A percentile compares a stretch with the other conserved stretches of the same genome.
Evolutionary conservation across 2,797 vertebrate genomes (phyloP).

Genomic region (Onychomys leucogaster): DNA sequence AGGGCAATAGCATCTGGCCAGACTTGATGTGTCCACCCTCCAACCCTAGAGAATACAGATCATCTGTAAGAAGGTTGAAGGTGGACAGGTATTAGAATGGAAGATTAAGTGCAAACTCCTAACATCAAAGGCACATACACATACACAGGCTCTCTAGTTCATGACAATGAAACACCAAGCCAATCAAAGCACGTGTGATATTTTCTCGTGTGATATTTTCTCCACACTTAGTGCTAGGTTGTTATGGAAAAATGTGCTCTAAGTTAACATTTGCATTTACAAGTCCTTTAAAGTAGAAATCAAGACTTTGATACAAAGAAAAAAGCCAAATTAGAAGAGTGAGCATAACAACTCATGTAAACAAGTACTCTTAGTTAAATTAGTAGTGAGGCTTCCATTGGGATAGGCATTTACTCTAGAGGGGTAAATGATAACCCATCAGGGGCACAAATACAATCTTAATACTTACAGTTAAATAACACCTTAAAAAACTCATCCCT

Average conservation of each 20-base stretch:
- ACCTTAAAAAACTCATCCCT: background rate
- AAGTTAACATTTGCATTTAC: constrained; percentile 61
- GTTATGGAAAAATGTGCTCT: constrained; percentile 24
- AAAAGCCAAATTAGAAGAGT: constrained; percentile 22
- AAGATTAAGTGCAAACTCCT: constrained; percentile 29
- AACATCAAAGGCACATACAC: constrained; percentile 27
- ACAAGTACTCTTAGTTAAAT: constrained; percentile 65
- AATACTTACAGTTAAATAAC: constrained; percentile 29
- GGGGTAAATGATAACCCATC: constrained; percentile 48
- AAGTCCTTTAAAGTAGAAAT: constrained; percentile 70
- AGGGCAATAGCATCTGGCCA: background rate
- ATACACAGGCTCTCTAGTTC: constrained; percentile 24
- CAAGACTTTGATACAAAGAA: constrained; percentile 47
- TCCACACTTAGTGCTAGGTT: constrained; percentile 34
- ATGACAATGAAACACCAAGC: constrained; percentile 22
- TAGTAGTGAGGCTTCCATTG: constrained; percentile 33
- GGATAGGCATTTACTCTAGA: background rate
- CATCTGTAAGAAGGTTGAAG: background rate
- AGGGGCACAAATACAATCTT: background rate
- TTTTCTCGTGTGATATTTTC: constrained; percentile 35
- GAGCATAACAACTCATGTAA: constrained; percentile 42
- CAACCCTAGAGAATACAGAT: constrained; percentile 20
- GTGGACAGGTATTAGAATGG: background rate
- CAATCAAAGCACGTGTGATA: background rate
- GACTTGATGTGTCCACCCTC: background rate